A percentile compares a stretch with the other conserved stretches of the same genome.
phyloP scores from a whole-genome alignment of 1,140 invertebrate genomes.

The Brachionus manjavacas region DNA sequence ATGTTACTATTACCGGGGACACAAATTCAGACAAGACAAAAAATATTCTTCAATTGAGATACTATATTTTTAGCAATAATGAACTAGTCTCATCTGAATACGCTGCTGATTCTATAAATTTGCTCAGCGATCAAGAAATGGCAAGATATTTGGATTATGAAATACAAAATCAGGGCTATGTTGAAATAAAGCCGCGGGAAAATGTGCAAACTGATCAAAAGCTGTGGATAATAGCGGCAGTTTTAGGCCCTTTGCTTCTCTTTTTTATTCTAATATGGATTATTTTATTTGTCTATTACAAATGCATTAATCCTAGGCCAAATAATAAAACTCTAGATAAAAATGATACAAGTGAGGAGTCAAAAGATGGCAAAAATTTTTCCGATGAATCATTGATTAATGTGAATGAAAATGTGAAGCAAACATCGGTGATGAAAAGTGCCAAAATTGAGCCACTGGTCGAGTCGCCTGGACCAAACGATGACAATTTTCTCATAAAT shows the following conservation, averaged over 20 bases:
- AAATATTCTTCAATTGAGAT: conserved; percentile 9
- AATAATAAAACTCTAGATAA: neutral
- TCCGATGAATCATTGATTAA: neutral
- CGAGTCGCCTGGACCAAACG: neutral
- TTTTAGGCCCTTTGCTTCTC: neutral
- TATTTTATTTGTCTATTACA: conserved; percentile 28
- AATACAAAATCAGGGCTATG: conserved; percentile 21
- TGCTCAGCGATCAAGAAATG: conserved; percentile 36
- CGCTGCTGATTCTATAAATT: conserved; percentile 27
- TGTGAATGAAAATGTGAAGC: neutral
- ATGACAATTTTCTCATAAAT: neutral
- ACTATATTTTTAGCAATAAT: neutral
- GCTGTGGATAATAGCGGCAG: conserved; percentile 30
- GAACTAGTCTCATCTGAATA: conserved; percentile 30
- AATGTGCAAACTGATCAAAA: neutral
- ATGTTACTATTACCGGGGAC: neutral
- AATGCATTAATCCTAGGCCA: conserved; percentile 33
- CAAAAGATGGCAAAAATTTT: neutral
- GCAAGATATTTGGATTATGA: conserved; percentile 30
- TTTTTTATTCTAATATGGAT: conserved; percentile 14
- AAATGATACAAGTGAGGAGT: neutral
- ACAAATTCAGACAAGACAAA: conserved; percentile 28
- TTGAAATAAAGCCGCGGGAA: conserved; percentile 26
- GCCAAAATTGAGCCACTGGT: neutral
- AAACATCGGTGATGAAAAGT: neutral